Evolutionary conservation across 2,888 invertebrate species (phyloP), one percentile per base, ranked within the genome.

Genomic region (Xestia sexstrigata): DNA sequence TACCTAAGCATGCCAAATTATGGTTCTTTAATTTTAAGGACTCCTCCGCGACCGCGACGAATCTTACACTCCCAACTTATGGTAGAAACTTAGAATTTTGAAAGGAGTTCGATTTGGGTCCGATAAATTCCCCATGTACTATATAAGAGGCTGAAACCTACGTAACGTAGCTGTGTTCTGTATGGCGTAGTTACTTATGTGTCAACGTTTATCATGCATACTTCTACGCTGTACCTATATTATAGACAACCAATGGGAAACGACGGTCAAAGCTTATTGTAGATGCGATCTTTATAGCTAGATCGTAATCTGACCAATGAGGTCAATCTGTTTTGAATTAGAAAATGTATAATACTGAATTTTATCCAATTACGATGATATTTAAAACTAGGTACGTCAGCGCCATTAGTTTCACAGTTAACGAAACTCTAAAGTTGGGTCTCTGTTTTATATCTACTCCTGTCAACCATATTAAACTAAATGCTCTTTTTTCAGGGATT

Each of bases 401-500:
- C 11, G n/a, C 26, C 11, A 47, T 2, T 11, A 45, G 23, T 35
- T 42, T 7, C n/a, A 42, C 0, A 7, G 8, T 42, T 42, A 15
- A 30, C 23, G 47, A 47, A 52, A 20, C 45, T 55, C 11, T 8
- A 15, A 55, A 66, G 5, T 17, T 67, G 0, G 7, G 5, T 62
- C 20, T 80, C 52, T 45, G 17, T 60, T 60, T 42, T 15, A 17
- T 47, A n/a, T 52, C 17, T 70, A 55, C 47, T 83, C 69, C 23
- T 62, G 20, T 17, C 2, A 7, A 35, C 26, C 26, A 49, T n/a
- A 23, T 62, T 70, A n/a, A 76, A 35, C 67, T 65, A 78, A 88
- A 78, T 35, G 78, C 67, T 69, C 70, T 78, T 86, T 82, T 82
- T 86, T 83, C 55, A 76, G 55, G 49, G 65, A 45, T 49, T 83